Evolutionary conservation across 2,113 vertebrate species (phyloP).

Genomic region (Malurus elegans): DNA sequence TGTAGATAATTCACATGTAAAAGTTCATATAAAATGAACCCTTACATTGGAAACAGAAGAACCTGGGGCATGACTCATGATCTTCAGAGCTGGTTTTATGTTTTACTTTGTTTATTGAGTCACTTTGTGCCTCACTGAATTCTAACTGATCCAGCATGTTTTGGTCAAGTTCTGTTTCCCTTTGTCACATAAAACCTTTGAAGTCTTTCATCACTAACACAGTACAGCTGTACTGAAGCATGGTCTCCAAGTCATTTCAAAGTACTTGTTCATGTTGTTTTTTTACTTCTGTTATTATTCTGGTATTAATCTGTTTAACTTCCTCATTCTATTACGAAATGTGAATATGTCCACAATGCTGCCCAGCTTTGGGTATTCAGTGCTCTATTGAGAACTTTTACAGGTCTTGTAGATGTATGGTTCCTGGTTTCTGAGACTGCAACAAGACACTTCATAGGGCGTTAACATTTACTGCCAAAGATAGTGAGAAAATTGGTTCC

Average conservation of each 20-base stretch:
- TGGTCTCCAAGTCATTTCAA: background rate
- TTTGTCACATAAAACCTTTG: background rate
- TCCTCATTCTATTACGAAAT: background rate
- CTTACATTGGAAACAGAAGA: background rate
- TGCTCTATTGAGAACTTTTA: background rate
- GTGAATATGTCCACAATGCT: background rate
- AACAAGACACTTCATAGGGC: background rate
- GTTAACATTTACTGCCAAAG: slow-evolving; percentile 9
- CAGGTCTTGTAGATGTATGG: background rate
- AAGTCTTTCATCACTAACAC: background rate
- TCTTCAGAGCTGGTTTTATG: background rate
- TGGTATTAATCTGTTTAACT: background rate
- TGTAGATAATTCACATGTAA: background rate
- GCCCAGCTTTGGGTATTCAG: background rate
- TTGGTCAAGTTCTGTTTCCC: background rate
- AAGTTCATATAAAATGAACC: background rate
- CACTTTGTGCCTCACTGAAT: background rate
- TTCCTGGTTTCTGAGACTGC: background rate
- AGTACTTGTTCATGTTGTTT: background rate
- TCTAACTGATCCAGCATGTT: background rate
- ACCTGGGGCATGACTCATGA: background rate
- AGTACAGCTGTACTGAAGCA: background rate
- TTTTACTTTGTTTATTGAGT: background rate
- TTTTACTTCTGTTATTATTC: background rate
- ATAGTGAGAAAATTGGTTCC: slow-evolving; percentile 44